phyloP scores from a whole-genome alignment of 2,888 invertebrate genomes.

The Leptogaster cylindrica region DNA sequence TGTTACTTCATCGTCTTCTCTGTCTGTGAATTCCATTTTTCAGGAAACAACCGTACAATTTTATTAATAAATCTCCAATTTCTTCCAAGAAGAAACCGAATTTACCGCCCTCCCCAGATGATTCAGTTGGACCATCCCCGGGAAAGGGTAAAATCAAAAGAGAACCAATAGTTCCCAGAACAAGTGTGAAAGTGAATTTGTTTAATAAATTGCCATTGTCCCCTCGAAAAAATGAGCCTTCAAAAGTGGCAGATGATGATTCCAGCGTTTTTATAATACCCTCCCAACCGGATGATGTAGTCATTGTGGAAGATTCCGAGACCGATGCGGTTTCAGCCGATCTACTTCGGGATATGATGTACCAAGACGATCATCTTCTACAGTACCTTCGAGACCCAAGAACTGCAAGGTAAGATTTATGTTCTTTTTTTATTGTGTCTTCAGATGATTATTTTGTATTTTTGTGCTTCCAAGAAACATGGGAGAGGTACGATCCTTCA shows the following conservation, averaged over 20 bases:
- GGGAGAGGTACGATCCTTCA: too few relatives aligned
- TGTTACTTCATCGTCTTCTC: too few relatives aligned
- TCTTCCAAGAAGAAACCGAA: constrained; percentile 17
- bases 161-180: constrained; percentile 27
- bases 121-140: background rate
- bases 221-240: background rate
- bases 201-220: background rate
- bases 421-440: background rate
- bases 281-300: constrained; percentile 41
- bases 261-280: constrained; percentile 35
- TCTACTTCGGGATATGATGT: constrained; percentile 37
- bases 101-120: constrained; percentile 1
- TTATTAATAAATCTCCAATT: too few relatives aligned
- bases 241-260: background rate
- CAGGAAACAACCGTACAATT: too few relatives aligned
- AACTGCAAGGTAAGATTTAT: constrained; percentile 30
- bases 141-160: background rate
- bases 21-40: too few relatives aligned
- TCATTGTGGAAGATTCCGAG: constrained; percentile 36
- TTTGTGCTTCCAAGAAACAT: background rate
- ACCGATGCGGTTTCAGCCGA: constrained; percentile 1
- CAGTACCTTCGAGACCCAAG: constrained; percentile 26
- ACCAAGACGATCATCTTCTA: constrained; percentile 22
- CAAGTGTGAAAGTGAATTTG: background rate
- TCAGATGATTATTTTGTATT: background rate